Base-by-base conservation (phyloP, 2,888 invertebrate genomes). In the Temnothorax rugatulus region DNA sequence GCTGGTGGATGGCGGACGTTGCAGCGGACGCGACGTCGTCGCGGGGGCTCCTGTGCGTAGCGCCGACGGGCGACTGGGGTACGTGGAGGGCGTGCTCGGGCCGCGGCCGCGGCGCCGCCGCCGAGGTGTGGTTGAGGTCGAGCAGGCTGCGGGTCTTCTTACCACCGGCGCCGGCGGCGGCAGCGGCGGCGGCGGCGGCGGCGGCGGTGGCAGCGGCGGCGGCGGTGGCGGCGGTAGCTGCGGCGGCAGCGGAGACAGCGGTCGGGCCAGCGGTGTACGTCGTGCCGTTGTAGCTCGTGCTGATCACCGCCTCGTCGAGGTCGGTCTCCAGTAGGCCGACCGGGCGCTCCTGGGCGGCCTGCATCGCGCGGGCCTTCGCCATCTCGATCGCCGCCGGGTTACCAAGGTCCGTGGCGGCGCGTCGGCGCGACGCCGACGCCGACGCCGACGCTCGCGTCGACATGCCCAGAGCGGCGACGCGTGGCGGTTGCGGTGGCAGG, bases 301-400 rank as follows among this genome's bases (percentile, higher is more conserved):
- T 84, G 88, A 90, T 90, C 87, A 96, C 95, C 96, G 96, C 95
- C 96, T 96, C 95, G 97, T 98, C 98, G 95, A 98, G 96, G 96
- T 98, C 98, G 92, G 98, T 98, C 96, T 98, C 98, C 95, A 98
- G 97, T 96, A 98, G 96, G 95, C 98, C 98, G 95, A 97, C 96
- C 95, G 96, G 96, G 95, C 96, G 96, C 93, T 96, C 96, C 95
- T 95, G 95, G 94, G 94, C 92, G 93, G 93, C 93, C 93, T 92
- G 92, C 93, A 94, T 94, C 91, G 94, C 91, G 90, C 94, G 94
- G 91, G 94, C 94, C 91, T 94, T 94, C 93, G 95, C 95, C 94
- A 94, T 94, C 93, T 94, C 94, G 94, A 95, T 94, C 92, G 93
- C 94, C 92, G 93, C 93, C 93, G 94, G 94, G 94, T 93, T 94